Base-by-base conservation (phyloP, 64 coral and sea anemone genomes). In the Platygyra sinensis region DNA sequence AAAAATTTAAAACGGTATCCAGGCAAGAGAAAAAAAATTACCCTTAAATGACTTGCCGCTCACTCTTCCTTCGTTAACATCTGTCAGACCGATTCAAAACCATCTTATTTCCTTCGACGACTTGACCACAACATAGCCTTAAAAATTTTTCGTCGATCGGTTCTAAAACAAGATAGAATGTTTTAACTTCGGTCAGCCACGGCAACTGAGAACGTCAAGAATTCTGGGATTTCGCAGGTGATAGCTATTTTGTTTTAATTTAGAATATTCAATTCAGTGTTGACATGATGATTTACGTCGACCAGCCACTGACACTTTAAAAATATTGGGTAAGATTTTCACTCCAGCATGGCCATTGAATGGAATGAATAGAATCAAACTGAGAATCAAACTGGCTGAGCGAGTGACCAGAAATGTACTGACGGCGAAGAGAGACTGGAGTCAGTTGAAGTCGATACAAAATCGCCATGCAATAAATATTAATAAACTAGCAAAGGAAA, bases 191-290 rank as follows among this genome's bases (percentile, higher is more conserved):
- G n/a, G 81, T 84, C 81, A 69, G 38, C 81, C 81, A 42, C 16
- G 36, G 81, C 33, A 84, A 69, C 61, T 20, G 20, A 46, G 33
- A 50, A 50, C 62, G 28, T 28, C 19, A 36, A 69, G 62, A 71
- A 84, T 51, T 84, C 63, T 84, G 62, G 62, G 81, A 84, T 69
- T 71, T 55, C 69, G 81, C 81, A 84, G 81, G 81, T 84, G 62
- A 39, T 50, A 51, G 76, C 7, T 71, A 50, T 84, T 25, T 50
- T 19, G 81, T 67, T 84, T 84, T 51, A 67, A 83, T 63, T 83
- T 61, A 42, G 67, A 64, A 84, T 84, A 69, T 84, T 38, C 63
- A 15, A 84, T 49, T 22, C 19, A n/a, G 31, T 80, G 77, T 80
- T 30, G 27, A 59, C 52, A 27, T 25, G 29, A 30, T 72, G 28